These are phyloP conservation scores for Barypeithes pellucidus DNA, from an alignment of 2,888 invertebrate species.

Conservation along the genomic window DNA sequence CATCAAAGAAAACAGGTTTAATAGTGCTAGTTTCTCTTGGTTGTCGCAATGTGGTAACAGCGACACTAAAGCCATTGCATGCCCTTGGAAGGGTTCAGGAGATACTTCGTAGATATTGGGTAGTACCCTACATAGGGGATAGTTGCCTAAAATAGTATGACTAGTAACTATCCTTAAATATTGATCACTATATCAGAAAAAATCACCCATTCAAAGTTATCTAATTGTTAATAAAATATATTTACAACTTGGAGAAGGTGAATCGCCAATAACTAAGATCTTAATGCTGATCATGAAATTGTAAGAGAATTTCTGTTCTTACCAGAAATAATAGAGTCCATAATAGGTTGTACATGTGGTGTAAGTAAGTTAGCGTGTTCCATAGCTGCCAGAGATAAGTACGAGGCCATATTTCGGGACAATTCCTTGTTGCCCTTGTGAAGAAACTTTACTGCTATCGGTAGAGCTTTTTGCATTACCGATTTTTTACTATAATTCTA, in stretches of 20 bases:
- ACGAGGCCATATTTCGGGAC: constrained; percentile 91
- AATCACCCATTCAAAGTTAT: too few relatives aligned
- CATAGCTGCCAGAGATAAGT: constrained; percentile 92
- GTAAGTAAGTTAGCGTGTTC: constrained; percentile 90
- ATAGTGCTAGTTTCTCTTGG: constrained; percentile 87
- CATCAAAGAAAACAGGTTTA: constrained; percentile 87
- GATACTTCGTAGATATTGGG: constrained; percentile 93
- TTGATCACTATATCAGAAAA: too few relatives aligned
- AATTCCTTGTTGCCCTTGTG: constrained; percentile 93
- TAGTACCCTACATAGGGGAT: constrained; percentile 88
- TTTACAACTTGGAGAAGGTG: too few relatives aligned
- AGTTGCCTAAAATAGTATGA: constrained; percentile 79
- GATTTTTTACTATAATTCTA: constrained; percentile 81
- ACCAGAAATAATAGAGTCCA: constrained; percentile 92
- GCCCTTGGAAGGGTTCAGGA: constrained; percentile 88
- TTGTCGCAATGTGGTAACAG: constrained; percentile 88
- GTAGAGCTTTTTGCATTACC: constrained; percentile 89
- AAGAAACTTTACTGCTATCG: constrained; percentile 92
- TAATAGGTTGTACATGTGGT: constrained; percentile 90
- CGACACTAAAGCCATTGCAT: constrained; percentile 86
- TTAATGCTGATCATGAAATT: background rate
- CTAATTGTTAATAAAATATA: too few relatives aligned
- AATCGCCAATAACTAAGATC: constrained; percentile 22
- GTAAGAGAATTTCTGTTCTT: constrained; percentile 48
- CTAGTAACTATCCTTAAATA: too few relatives aligned